Percentiles rank a stretch among this genome's conserved stretches.
These are phyloP conservation scores for Triops longicaudatus DNA, from an alignment of 1,140 invertebrate species.

Conservation along the genomic window DNA sequence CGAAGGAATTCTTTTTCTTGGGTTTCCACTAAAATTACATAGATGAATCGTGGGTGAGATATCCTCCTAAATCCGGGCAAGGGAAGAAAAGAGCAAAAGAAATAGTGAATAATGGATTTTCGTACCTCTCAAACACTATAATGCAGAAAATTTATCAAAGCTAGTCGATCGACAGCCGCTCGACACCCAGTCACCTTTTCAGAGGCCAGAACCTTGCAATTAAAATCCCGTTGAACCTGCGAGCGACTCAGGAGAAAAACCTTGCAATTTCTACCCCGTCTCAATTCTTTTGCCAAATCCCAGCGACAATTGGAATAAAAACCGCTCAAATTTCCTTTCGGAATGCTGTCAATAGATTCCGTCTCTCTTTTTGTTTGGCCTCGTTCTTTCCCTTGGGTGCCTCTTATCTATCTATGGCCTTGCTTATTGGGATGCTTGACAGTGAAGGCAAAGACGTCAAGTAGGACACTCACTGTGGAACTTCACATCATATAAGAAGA, in stretches of 20 bases:
- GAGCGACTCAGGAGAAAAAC: neutral
- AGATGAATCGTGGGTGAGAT: conserved; percentile 3
- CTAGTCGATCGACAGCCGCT: neutral
- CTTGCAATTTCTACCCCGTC: neutral
- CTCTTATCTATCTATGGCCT: conserved; percentile 1
- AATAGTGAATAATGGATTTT: neutral
- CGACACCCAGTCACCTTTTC: neutral
- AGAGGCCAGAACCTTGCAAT: neutral
- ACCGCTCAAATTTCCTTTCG: neutral
- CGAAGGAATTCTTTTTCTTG: neutral
- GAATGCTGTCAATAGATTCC: neutral
- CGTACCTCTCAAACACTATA: neutral
- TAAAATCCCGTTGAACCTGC: neutral
- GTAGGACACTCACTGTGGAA: neutral
- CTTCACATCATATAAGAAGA: neutral
- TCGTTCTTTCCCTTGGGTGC: neutral
- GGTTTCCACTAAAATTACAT: neutral
- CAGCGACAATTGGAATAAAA: neutral
- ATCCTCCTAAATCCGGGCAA: neutral
- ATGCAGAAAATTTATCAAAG: neutral
- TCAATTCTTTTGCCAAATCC: neutral
- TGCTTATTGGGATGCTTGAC: conserved; percentile 14
- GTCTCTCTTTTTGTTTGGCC: neutral
- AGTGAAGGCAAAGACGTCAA: neutral
- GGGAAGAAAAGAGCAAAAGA: neutral